These are phyloP conservation scores for Strigamia transsilvanica DNA, from an alignment of 2,888 invertebrate species.

Conservation along the genomic window DNA sequence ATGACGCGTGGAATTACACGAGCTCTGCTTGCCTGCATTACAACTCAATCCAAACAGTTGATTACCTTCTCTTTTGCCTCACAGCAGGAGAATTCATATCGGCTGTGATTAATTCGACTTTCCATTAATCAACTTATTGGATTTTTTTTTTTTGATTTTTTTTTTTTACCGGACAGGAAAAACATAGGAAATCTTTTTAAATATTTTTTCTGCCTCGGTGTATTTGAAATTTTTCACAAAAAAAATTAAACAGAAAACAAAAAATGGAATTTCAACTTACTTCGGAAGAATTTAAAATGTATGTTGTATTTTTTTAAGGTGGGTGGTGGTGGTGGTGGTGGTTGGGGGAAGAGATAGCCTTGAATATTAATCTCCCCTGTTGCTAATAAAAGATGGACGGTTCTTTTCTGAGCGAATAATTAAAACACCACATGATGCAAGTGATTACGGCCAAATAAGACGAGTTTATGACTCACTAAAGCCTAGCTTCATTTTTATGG, in stretches of 20 bases:
- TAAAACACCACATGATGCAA: conserved; percentile 48
- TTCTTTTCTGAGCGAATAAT: conserved; percentile 46
- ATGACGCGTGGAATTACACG: conserved; percentile 49
- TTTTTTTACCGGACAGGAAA: neutral
- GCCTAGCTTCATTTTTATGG: conserved; percentile 43
- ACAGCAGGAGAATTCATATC: conserved; percentile 46
- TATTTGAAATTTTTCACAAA: neutral
- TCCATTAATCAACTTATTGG: conserved; percentile 50
- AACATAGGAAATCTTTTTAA: neutral
- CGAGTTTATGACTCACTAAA: conserved; percentile 47
- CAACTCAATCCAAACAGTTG: conserved; percentile 49
- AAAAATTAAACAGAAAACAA: neutral
- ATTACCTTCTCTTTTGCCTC: conserved; percentile 48
- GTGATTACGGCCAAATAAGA: conserved; percentile 41
- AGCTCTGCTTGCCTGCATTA: conserved; percentile 44
- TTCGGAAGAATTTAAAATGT: neutral
- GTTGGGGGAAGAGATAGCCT: neutral
- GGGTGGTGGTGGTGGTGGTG: neutral
- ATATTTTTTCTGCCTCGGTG: too few species aligned
- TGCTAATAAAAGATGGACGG: conserved; percentile 45
- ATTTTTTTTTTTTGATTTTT: conserved; percentile 42
- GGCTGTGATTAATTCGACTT: conserved; percentile 52
- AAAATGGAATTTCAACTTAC: neutral
- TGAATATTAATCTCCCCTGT: conserved; percentile 47
- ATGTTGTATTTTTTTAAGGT: neutral